Conservation (phyloP, 2,888 invertebrate genomes). For the Thyatira batis region DNA sequence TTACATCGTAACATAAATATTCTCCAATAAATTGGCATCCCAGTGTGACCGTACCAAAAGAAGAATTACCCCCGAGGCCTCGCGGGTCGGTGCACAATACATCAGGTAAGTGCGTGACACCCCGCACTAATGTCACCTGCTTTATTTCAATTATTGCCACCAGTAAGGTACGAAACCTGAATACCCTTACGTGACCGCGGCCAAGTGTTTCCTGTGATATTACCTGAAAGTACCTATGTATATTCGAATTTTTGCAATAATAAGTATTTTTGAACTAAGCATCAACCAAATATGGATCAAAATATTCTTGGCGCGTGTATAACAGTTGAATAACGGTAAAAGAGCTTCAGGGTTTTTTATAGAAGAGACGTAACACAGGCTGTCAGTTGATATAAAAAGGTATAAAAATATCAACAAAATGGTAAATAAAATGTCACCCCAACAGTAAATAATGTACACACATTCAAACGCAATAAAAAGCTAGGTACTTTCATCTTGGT, state of each 20-base stretch:
- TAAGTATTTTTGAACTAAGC: not conserved
- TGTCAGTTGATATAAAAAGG: not conserved
- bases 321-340: not conserved
- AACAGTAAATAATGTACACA: slow-evolving; percentile 29
- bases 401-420: not conserved
- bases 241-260: slow-evolving; percentile 29
- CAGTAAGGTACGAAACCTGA: slow-evolving; percentile 38
- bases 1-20: too few species aligned
- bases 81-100: slow-evolving; percentile 24
- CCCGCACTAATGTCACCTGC: slow-evolving; percentile 51
- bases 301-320: not conserved
- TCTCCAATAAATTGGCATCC: not conserved
- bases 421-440: not conserved
- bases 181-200: slow-evolving; percentile 41
- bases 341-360: too few species aligned
- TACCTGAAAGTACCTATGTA: slow-evolving; percentile 31
- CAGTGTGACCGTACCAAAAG: not conserved
- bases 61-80: not conserved
- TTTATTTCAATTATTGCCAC: slow-evolving; percentile 64
- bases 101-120: slow-evolving; percentile 55
- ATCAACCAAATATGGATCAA: not conserved
- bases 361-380: too few species aligned
- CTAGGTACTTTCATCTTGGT: slow-evolving; percentile 44
- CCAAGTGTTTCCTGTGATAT: slow-evolving; percentile 28
- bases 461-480: slow-evolving; percentile 37